Evolutionary conservation across 2,113 vertebrate genomes (phyloP).

Genomic region (Oriolus oriolus): DNA sequence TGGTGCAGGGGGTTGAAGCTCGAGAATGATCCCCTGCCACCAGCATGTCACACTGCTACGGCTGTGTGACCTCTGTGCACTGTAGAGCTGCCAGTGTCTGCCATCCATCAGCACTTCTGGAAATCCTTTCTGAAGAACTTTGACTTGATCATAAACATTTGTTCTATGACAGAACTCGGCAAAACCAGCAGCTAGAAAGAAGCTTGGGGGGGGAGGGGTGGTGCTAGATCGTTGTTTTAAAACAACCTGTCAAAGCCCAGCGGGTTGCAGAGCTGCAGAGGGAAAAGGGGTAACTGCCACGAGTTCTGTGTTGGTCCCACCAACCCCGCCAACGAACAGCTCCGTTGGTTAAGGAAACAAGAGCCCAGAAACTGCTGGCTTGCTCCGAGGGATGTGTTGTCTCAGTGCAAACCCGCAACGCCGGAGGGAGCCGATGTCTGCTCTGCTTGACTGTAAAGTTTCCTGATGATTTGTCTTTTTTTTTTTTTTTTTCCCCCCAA

Average conservation of each 20-base stretch:
- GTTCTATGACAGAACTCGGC: constrained; percentile 1
- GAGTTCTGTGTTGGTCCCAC: neutral
- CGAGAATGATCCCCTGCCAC: neutral
- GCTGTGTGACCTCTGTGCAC: neutral
- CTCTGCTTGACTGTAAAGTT: neutral
- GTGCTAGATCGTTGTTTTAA: neutral
- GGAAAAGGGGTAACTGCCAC: neutral
- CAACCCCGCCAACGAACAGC: neutral
- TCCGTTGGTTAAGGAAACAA: neutral
- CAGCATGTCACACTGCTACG: neutral
- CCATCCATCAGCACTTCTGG: neutral
- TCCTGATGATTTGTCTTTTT: neutral
- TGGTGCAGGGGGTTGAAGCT: neutral
- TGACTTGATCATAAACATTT: neutral
- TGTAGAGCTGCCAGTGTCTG: neutral
- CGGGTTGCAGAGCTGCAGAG: neutral
- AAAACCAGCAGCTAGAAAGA: neutral
- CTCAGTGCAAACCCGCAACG: neutral
- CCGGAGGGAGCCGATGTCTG: neutral
- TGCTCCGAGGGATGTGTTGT: neutral
- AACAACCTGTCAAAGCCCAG: neutral
- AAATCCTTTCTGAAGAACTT: neutral
- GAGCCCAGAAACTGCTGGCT: neutral
- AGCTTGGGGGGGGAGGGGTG: accelerated
- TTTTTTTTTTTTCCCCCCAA: accelerated